Evolutionary conservation across 2,888 invertebrate species (phyloP).

Genomic region (Craniophora ligustri): DNA sequence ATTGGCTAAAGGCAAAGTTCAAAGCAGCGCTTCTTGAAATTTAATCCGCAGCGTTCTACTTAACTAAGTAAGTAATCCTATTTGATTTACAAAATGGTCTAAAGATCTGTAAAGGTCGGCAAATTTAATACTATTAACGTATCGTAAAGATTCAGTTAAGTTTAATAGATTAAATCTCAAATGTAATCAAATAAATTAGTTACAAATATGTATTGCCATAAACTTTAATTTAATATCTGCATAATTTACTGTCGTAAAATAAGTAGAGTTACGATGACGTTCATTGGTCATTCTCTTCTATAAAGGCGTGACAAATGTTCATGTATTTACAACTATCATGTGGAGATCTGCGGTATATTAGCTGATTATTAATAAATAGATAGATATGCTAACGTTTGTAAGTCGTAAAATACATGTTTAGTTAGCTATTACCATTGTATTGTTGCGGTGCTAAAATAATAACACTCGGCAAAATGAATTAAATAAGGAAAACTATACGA

Average conservation of each 20-base stretch:
- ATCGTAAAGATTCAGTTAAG: conserved; percentile 12
- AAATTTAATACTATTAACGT: conserved; percentile 10
- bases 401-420: no score
- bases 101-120: conserved; percentile 7
- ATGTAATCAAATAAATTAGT: conserved; percentile 3
- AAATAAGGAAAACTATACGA: no score
- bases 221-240: conserved; percentile 4
- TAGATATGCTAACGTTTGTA: no score
- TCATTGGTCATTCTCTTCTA: conserved; percentile 2
- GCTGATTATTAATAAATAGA: no score
- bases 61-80: conserved; percentile 15
- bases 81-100: conserved; percentile 4
- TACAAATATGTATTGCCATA: conserved; percentile 3
- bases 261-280: background rate
- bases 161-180: conserved; percentile 14
- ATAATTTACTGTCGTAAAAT: background rate
- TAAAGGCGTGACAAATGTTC: background rate
- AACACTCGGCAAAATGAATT: background rate
- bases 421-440: no score
- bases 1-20: conserved; percentile 27
- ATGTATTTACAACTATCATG: no score
- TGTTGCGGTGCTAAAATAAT: no score
- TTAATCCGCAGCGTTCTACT: conserved; percentile 22
- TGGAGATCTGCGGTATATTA: no score
- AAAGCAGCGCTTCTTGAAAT: conserved; percentile 45